phyloP scores from a whole-genome alignment of 2,888 invertebrate genomes.

The Masnerella sp. region DNA sequence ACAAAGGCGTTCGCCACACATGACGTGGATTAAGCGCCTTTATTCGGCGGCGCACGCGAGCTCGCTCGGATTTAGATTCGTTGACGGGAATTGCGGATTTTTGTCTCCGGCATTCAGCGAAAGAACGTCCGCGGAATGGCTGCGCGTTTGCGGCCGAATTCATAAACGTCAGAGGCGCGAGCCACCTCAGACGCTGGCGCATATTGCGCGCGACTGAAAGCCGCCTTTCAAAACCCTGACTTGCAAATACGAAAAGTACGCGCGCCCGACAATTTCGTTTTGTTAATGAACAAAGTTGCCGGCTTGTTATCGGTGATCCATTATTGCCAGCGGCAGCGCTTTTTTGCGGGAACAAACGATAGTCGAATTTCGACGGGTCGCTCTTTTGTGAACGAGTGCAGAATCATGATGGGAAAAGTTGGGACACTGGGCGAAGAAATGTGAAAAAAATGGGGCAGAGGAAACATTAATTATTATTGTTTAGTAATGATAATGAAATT shows the following conservation, averaged over 20 bases:
- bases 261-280: conserved; percentile 71
- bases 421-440: too few relatives aligned
- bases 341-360: too few relatives aligned
- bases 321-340: not conserved
- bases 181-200: conserved; percentile 44
- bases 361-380: too few relatives aligned
- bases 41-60: conserved; percentile 31
- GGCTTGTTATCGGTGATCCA: conserved; percentile 69
- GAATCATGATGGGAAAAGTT: too few relatives aligned
- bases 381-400: too few relatives aligned
- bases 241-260: conserved; percentile 65
- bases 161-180: conserved; percentile 65
- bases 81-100: conserved; percentile 39
- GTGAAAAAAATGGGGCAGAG: too few relatives aligned
- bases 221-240: conserved; percentile 68
- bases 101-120: conserved; percentile 35
- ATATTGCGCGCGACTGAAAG: conserved; percentile 65
- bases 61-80: conserved; percentile 43
- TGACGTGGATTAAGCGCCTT: conserved; percentile 47
- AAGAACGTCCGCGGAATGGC: conserved; percentile 56
- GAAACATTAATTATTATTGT: too few relatives aligned
- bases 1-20: conserved; percentile 45
- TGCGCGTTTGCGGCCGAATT: conserved; percentile 64
- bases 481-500: too few relatives aligned
- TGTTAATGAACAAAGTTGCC: conserved; percentile 73